Conservation (phyloP, 2,113 vertebrate species). For the Phycodurus eques region DNA sequence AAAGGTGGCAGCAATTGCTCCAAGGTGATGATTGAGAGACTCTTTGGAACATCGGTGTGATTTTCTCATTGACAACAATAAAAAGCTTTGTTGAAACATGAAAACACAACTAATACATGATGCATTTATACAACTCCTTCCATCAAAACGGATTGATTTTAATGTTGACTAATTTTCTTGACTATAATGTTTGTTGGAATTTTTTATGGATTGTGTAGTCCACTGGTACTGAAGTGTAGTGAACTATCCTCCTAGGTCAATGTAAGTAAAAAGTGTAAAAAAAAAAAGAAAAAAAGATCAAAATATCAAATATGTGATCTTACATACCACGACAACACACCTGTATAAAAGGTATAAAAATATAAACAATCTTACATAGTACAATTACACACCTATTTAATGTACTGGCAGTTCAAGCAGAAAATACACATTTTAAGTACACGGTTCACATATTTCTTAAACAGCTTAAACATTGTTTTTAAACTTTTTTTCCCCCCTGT, state of each 20-base stretch:
- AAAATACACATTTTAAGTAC: too few relatives aligned
- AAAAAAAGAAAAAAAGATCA: too few relatives aligned
- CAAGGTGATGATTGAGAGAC: conserved; percentile 11
- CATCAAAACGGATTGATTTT: neutral
- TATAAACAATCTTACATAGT: too few relatives aligned
- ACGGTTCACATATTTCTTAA: too few relatives aligned
- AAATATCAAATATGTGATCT: too few relatives aligned
- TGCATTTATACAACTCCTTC: neutral
- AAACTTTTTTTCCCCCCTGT: too few relatives aligned
- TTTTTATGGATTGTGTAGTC: neutral
- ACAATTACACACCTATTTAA: too few relatives aligned
- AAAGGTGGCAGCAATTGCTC: conserved; percentile 25
- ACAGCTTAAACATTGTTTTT: too few relatives aligned
- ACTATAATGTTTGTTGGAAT: neutral
- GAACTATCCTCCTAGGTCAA: neutral
- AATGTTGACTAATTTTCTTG: neutral
- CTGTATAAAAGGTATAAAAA: too few relatives aligned
- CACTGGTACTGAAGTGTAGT: neutral
- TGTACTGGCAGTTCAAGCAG: too few relatives aligned
- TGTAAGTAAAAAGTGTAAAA: too few relatives aligned
- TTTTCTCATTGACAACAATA: neutral
- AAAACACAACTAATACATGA: neutral
- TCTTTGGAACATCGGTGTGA: neutral
- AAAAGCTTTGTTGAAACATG: neutral
- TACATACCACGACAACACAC: too few relatives aligned